A percentile compares a stretch with the other conserved stretches of the same genome.
These are phyloP conservation scores for Delphinus delphis DNA, from an alignment of 2,113 vertebrate genomes.

Conservation along the genomic window DNA sequence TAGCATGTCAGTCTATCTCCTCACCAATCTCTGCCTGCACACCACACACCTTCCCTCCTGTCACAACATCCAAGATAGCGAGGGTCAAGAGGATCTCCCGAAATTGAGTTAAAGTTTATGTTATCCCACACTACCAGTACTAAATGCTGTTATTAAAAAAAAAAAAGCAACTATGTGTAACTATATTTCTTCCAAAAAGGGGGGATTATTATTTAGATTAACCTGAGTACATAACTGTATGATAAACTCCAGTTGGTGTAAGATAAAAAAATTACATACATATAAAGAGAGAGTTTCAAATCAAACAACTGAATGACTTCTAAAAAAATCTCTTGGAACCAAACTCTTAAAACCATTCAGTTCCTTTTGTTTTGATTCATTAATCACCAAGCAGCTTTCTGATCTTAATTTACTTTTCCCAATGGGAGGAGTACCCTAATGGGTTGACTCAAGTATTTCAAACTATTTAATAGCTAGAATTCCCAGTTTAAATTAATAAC, in stretches of 20 bases:
- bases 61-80: background rate
- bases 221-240: background rate
- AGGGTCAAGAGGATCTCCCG: background rate
- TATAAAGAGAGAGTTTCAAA: conserved; percentile 18
- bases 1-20: background rate
- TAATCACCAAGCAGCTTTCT: background rate
- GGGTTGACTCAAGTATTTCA: background rate
- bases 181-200: background rate
- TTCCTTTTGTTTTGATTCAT: conserved; percentile 16
- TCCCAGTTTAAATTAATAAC: background rate
- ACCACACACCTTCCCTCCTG: background rate
- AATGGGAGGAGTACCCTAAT: background rate
- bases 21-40: background rate
- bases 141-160: background rate
- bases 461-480: conserved; percentile 20
- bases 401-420: conserved; percentile 23
- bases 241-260: background rate
- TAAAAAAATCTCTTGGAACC: background rate
- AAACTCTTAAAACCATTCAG: background rate
- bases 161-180: background rate
- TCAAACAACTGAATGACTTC: background rate
- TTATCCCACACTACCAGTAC: background rate
- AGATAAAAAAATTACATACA: background rate
- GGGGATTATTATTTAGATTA: background rate
- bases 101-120: background rate